phyloP scores from a whole-genome alignment of 2,888 invertebrate genomes.

The Tetragonula carbonaria region DNA sequence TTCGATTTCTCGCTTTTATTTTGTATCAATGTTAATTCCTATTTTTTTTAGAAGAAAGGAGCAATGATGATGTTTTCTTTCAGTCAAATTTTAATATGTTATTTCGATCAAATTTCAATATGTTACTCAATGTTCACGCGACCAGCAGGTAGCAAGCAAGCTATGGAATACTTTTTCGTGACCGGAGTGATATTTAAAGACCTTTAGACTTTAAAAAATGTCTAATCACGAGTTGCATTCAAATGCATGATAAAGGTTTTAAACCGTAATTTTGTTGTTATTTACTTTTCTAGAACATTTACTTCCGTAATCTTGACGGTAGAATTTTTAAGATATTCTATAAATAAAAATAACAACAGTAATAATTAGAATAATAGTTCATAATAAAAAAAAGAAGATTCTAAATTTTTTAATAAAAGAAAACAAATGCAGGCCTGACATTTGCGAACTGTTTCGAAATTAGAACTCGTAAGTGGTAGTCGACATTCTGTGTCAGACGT shows the following conservation, averaged over 20 bases:
- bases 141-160: not conserved
- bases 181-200: conserved; percentile 6
- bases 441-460: not conserved
- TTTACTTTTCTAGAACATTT: not conserved
- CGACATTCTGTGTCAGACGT: not conserved
- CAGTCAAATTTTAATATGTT: not conserved
- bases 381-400: not conserved
- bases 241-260: not conserved
- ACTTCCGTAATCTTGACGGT: not conserved
- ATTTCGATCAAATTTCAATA: not conserved
- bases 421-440: not conserved
- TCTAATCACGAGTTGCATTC: not conserved
- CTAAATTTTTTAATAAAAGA: not conserved
- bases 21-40: not conserved
- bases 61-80: not conserved
- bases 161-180: not conserved
- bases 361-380: not conserved
- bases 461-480: not conserved
- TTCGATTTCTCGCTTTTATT: not conserved
- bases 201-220: not conserved
- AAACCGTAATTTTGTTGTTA: not conserved
- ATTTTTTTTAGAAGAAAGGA: not conserved
- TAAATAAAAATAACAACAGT: not conserved
- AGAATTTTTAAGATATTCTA: not conserved
- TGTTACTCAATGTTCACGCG: conserved; percentile 9